A percentile compares a stretch with the other conserved stretches of the same genome.
Evolutionary conservation across 2,888 invertebrate genomes (phyloP).

Genomic region (Dynastes hyllus): DNA sequence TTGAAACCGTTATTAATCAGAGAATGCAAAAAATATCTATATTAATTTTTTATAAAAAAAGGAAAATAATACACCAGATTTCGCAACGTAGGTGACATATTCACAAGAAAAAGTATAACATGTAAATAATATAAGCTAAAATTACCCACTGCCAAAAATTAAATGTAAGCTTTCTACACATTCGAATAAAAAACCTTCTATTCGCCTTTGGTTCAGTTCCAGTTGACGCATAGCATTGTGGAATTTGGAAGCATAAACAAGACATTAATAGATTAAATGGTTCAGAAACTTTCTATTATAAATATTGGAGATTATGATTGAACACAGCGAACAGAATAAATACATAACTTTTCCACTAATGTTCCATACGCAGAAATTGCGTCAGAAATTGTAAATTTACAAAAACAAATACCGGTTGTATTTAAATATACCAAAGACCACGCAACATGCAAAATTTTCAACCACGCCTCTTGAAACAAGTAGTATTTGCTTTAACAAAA

Average conservation of each 20-base stretch:
- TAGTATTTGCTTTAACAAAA: too few species aligned
- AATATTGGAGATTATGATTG: constrained; percentile 34
- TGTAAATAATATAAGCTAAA: constrained; percentile 40
- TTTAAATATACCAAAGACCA: too few species aligned
- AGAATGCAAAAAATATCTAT: too few species aligned
- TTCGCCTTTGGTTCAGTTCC: constrained; percentile 44
- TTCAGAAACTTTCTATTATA: constrained; percentile 38
- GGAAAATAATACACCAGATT: constrained; percentile 18
- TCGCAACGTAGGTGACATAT: constrained; percentile 21
- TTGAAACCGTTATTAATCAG: too few species aligned
- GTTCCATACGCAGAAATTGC: too few species aligned
- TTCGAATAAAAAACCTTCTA: constrained; percentile 39
- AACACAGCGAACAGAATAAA: neutral
- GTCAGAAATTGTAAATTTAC: too few species aligned
- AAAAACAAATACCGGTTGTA: too few species aligned
- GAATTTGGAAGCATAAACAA: constrained; percentile 47
- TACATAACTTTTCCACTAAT: neutral
- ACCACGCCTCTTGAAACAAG: too few species aligned
- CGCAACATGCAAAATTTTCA: too few species aligned
- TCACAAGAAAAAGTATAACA: constrained; percentile 38
- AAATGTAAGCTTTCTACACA: constrained; percentile 43
- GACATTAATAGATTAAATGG: constrained; percentile 39
- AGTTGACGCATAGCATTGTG: constrained; percentile 44
- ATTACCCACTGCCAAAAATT: constrained; percentile 37
- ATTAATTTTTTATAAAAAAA: neutral